phyloP scores from a whole-genome alignment of 2,113 vertebrate genomes.

The Lontra canadensis region DNA sequence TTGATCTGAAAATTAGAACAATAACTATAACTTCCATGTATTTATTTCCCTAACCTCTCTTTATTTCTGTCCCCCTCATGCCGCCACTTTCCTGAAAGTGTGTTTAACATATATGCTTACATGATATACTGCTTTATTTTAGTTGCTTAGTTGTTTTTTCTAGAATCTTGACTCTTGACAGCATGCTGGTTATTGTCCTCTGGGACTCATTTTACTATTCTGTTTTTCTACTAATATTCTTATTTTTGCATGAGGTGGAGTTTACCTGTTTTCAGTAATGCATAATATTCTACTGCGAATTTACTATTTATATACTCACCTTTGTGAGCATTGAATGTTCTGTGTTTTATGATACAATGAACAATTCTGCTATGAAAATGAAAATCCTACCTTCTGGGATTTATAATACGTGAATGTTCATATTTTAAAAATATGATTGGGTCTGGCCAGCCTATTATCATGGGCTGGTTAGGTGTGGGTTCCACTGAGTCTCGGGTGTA shows the following conservation, averaged over 20 bases:
- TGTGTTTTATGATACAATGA: not conserved
- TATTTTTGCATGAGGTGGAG: not conserved
- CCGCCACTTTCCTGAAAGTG: not conserved
- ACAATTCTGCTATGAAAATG: not conserved
- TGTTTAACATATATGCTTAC: not conserved
- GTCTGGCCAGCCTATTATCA: not conserved
- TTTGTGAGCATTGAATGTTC: not conserved
- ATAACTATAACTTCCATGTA: not conserved
- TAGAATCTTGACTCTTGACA: not conserved
- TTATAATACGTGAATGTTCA: not conserved
- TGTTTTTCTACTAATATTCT: not conserved
- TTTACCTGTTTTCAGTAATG: not conserved
- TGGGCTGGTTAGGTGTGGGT: not conserved
- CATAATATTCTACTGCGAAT: not conserved
- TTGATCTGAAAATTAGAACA: not conserved
- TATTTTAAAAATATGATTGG: not conserved
- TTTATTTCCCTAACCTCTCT: not conserved
- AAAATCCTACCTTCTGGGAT: not conserved
- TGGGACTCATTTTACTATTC: not conserved
- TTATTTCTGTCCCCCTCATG: not conserved
- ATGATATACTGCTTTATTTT: not conserved
- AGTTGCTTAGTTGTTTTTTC: not conserved
- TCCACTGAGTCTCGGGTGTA: not conserved
- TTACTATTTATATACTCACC: not conserved
- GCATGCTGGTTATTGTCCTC: not conserved